Conservation (phyloP, 2,888 invertebrate species). For the Eulithis prunata region DNA sequence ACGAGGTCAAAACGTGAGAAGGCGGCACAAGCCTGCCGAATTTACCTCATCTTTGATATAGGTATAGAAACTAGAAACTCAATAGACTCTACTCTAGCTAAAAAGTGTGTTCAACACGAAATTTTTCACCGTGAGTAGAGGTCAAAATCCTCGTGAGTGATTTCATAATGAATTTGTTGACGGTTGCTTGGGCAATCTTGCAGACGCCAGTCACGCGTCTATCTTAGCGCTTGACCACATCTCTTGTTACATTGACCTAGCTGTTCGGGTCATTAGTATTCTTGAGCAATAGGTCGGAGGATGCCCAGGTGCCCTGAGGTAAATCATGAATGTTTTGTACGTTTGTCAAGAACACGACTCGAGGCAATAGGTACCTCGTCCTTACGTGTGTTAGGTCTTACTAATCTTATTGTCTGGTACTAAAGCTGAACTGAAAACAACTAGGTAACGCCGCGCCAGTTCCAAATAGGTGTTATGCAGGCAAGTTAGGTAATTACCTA, state of each 20-base stretch:
- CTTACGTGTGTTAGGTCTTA: no score
- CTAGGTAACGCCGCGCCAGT: no score
- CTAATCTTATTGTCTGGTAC: no score
- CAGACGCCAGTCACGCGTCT: conserved; percentile 14
- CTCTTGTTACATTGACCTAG: conserved; percentile 30
- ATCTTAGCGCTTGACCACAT: conserved; percentile 19
- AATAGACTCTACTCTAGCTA: no score
- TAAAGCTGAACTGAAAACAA: no score
- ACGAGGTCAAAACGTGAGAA: background rate
- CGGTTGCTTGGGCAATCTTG: conserved; percentile 13
- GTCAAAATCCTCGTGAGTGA: conserved; percentile 14
- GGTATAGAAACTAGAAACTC: no score
- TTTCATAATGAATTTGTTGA: conserved; percentile 16
- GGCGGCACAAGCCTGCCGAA: background rate
- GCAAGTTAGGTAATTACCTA: background rate
- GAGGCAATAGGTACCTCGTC: background rate
- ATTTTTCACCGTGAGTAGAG: conserved; percentile 3
- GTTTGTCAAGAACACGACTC: conserved; percentile 4
- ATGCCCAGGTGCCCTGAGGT: conserved; percentile 5
- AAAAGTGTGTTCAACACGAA: background rate
- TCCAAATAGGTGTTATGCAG: no score
- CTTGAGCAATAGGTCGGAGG: conserved; percentile 24
- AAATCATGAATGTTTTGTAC: background rate
- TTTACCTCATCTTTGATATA: background rate
- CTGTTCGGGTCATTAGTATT: conserved; percentile 25